phyloP scores from a whole-genome alignment of 1,140 invertebrate genomes.

The Macrobrachium nipponense region DNA sequence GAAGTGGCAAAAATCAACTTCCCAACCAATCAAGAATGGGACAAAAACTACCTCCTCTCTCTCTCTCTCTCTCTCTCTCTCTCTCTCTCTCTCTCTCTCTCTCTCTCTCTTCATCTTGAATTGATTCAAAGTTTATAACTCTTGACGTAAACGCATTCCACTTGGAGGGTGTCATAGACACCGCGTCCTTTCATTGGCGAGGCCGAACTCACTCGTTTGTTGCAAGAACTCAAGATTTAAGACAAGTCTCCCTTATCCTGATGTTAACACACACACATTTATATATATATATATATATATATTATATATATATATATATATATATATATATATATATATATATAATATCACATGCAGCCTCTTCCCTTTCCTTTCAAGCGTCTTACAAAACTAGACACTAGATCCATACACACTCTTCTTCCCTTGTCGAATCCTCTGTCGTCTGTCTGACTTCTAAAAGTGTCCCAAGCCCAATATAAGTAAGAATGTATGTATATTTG shows the following conservation, averaged over 20 bases:
- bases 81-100: not conserved
- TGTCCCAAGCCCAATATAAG: no score
- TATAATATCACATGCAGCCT: not conserved
- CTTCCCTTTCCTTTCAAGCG: not conserved
- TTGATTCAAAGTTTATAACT: no score
- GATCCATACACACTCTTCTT: not conserved
- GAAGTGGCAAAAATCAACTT: no score
- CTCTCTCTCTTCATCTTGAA: not conserved
- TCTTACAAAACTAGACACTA: no score
- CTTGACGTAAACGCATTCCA: no score
- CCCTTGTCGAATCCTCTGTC: not conserved
- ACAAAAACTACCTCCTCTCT: not conserved
- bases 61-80: not conserved
- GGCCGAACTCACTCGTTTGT: no score
- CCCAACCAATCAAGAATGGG: no score
- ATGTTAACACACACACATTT: not conserved
- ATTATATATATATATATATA: conserved; percentile 7
- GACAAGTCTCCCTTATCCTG: not conserved
- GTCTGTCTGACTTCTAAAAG: no score
- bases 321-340: conserved; percentile 27
- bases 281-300: not conserved
- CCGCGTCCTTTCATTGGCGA: no score
- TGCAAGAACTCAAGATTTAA: no score
- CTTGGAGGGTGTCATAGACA: no score
- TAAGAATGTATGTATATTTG: no score